Conservation (phyloP, 2,797 vertebrate genomes). For the Falco biarmicus region DNA sequence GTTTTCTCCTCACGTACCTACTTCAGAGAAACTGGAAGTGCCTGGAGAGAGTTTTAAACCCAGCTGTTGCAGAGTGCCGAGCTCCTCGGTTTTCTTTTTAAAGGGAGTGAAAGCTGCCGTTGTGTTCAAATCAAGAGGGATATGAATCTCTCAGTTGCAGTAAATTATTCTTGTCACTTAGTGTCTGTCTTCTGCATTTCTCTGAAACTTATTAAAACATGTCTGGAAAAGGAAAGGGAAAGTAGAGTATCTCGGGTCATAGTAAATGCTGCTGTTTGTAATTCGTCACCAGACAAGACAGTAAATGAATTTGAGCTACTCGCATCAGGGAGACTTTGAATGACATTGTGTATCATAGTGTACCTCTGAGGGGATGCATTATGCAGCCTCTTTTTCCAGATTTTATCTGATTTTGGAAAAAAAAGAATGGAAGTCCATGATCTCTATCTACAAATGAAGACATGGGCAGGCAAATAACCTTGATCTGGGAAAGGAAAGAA, state of each 20-base stretch:
- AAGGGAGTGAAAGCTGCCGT: not conserved
- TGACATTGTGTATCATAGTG: not conserved
- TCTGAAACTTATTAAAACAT: not conserved
- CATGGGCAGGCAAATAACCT: not conserved
- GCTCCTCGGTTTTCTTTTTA: not conserved
- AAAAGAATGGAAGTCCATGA: not conserved
- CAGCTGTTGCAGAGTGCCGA: fast-evolving
- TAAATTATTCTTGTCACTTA: slow-evolving; percentile 8
- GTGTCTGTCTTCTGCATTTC: not conserved
- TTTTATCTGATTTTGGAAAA: not conserved
- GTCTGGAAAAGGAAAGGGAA: not conserved
- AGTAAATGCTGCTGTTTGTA: not conserved
- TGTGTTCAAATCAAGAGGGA: not conserved
- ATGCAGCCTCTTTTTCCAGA: not conserved
- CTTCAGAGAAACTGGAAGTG: not conserved
- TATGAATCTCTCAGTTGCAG: not conserved
- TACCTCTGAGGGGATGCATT: not conserved
- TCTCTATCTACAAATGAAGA: not conserved
- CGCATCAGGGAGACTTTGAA: not conserved
- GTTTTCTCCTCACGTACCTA: not conserved
- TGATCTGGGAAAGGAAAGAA: not conserved
- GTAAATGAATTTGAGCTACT: slow-evolving; percentile 1
- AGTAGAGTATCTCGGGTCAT: not conserved
- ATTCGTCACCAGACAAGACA: not conserved
- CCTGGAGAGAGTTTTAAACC: not conserved